Base-by-base conservation (phyloP, 2,888 invertebrate species). In the Drosophila borborema region DNA sequence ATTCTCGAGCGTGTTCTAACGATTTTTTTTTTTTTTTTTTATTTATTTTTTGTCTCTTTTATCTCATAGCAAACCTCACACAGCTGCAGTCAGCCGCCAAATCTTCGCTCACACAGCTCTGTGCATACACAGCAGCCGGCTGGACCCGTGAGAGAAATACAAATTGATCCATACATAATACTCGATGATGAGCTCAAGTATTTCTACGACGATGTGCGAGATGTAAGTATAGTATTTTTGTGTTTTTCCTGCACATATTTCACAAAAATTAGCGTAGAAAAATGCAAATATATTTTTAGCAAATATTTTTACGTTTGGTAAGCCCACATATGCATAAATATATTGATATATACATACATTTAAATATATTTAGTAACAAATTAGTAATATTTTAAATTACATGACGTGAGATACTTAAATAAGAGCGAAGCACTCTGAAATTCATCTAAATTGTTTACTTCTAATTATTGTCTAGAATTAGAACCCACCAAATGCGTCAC, bases 141-240 rank as follows among this genome's bases (percentile, higher is more conserved):
- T 68, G 97, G 97, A 87, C 96, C 97, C 23, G 94, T 97, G 86
- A 95, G 96, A 66, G 96, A 97, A 92, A 95, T 96, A 91, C 96
- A 96, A 94, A 95, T 97, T 82, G 97, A 98, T 94, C 98, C 98
- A 72, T 98, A 97, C 93, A 95, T 96, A 87, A 94, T 98, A 77
- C 94, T 97, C 75, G 97, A 97, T 89, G 96, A 97, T 89, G 98
- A 98, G 92, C 95, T 98, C 76, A 96, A 96, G 92, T 96, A 96
- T 87, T 95, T 98, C 89, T 97, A 97, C 92, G 95, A 96, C 89
- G 96, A 97, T 92, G 97, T 98, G 92, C 95, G 96, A 95, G 94
- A 96, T 94, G 98, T 98, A 93, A 94, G 94, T 93, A 66, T 4
- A 51, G 14, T n/a, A 23, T 36, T 18, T 23, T 10, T 41, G 34